These are phyloP conservation scores for Myodes glareolus DNA, from an alignment of 2,113 vertebrate genomes.

Conservation along the genomic window DNA sequence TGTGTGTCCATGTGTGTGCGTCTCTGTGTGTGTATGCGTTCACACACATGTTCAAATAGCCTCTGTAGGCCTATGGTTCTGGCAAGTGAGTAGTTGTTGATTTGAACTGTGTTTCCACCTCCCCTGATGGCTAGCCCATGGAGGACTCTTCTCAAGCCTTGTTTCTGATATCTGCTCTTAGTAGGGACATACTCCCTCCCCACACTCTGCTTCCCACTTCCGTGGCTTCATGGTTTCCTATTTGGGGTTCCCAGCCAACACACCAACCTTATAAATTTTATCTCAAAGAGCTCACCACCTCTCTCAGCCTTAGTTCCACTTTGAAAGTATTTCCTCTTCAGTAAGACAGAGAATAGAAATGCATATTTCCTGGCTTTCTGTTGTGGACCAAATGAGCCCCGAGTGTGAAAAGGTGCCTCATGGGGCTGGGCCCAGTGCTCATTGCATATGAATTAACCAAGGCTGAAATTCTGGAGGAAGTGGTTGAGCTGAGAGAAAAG, in stretches of 20 bases:
- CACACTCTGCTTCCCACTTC: background rate
- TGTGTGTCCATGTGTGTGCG: background rate
- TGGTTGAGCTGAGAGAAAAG: background rate
- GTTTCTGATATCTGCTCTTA: background rate
- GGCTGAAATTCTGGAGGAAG: background rate
- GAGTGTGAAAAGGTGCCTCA: background rate
- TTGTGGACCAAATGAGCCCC: background rate
- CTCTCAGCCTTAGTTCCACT: background rate
- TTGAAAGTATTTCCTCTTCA: background rate
- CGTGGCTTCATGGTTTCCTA: background rate
- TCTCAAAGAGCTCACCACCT: background rate
- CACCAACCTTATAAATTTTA: no score
- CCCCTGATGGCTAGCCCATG: background rate
- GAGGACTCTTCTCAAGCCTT: background rate
- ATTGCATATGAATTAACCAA: background rate
- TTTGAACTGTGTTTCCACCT: background rate
- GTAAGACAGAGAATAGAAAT: background rate
- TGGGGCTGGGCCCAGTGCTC: no score
- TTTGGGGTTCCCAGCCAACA: background rate
- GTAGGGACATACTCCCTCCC: rapidly evolving
- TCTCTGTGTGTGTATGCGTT: background rate
- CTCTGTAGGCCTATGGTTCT: background rate
- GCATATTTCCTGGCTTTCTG: background rate
- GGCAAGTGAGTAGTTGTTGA: background rate
- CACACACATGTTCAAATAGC: no score